Percentiles rank a stretch among this genome's conserved stretches.
These are phyloP conservation scores for Trichogramma evanescens DNA, from an alignment of 2,888 invertebrate genomes.

Conservation along the genomic window DNA sequence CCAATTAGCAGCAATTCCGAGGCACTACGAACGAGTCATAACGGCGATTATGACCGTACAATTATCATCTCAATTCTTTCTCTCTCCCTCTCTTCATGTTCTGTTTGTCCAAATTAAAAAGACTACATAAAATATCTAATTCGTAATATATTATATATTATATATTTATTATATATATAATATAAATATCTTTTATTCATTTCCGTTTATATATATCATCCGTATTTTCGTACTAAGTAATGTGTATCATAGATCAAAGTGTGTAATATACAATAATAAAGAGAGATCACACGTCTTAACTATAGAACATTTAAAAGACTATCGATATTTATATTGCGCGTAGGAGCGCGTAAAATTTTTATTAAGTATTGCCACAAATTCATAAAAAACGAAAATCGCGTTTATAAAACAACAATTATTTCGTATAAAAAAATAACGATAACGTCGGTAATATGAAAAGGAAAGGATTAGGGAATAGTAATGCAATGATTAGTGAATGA, in stretches of 20 bases:
- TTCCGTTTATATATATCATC: slow-evolving; percentile 31
- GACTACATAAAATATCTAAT: slow-evolving; percentile 35
- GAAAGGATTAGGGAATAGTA: slow-evolving; percentile 4
- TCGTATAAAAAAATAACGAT: slow-evolving; percentile 20
- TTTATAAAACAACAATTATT: neutral
- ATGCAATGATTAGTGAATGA: slow-evolving; percentile 9
- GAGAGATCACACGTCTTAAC: slow-evolving; percentile 48
- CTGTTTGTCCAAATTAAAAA: slow-evolving; percentile 22
- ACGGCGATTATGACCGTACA: slow-evolving; percentile 44
- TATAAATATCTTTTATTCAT: slow-evolving; percentile 13
- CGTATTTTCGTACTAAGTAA: slow-evolving; percentile 38
- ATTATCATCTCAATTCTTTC: slow-evolving; percentile 44
- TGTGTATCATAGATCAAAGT: slow-evolving; percentile 30
- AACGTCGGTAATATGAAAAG: slow-evolving; percentile 6
- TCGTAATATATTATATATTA: slow-evolving; percentile 34
- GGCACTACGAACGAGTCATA: slow-evolving; percentile 49
- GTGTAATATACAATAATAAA: slow-evolving; percentile 45
- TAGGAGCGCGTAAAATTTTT: slow-evolving; percentile 39
- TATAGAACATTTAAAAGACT: slow-evolving; percentile 47
- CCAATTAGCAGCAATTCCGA: slow-evolving; percentile 46
- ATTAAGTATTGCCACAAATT: slow-evolving; percentile 43
- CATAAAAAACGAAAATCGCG: too few relatives aligned
- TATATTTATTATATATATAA: slow-evolving; percentile 15
- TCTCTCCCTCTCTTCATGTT: slow-evolving; percentile 22
- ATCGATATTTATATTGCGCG: slow-evolving; percentile 28